These are phyloP conservation scores for Homarus gammarus DNA, from an alignment of 2,888 invertebrate species.

Conservation along the genomic window DNA sequence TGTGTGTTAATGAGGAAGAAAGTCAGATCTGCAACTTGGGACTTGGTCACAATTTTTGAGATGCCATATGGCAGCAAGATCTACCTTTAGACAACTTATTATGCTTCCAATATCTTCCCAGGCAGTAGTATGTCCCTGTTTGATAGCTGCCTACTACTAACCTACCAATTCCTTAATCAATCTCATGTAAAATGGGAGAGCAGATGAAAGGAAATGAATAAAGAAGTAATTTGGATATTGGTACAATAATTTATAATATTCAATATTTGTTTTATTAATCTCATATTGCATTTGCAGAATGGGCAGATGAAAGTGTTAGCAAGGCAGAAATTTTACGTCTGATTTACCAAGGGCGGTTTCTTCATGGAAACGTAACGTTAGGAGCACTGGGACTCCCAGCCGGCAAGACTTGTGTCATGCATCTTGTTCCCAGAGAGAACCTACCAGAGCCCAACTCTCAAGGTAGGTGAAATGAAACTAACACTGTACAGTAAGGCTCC, in stretches of 20 bases:
- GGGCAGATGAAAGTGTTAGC: slow-evolving; percentile 96
- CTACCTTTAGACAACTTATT: no score
- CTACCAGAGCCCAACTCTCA: slow-evolving; percentile 99
- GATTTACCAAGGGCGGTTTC: slow-evolving; percentile 99
- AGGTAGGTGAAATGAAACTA: slow-evolving; percentile 82
- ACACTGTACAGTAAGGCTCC: no score
- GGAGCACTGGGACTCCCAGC: slow-evolving; percentile 97
- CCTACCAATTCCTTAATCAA: neutral
- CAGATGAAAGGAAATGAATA: neutral
- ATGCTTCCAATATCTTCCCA: no score
- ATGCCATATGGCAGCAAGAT: no score
- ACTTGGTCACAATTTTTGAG: no score
- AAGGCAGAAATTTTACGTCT: slow-evolving; percentile 98
- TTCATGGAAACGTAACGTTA: slow-evolving; percentile 99
- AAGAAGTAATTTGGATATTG: neutral
- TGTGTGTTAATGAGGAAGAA: no score
- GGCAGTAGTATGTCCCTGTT: no score
- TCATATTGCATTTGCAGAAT: slow-evolving; percentile 90
- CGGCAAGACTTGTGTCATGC: slow-evolving; percentile 99
- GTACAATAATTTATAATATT: neutral
- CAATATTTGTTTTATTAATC: neutral
- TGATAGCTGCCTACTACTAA: neutral
- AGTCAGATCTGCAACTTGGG: no score
- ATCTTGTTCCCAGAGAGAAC: slow-evolving; percentile 99
- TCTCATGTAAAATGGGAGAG: neutral